A percentile compares a stretch with the other conserved stretches of the same genome.
These are phyloP conservation scores for Atethmia centrago DNA, from an alignment of 2,888 invertebrate genomes.

Conservation along the genomic window DNA sequence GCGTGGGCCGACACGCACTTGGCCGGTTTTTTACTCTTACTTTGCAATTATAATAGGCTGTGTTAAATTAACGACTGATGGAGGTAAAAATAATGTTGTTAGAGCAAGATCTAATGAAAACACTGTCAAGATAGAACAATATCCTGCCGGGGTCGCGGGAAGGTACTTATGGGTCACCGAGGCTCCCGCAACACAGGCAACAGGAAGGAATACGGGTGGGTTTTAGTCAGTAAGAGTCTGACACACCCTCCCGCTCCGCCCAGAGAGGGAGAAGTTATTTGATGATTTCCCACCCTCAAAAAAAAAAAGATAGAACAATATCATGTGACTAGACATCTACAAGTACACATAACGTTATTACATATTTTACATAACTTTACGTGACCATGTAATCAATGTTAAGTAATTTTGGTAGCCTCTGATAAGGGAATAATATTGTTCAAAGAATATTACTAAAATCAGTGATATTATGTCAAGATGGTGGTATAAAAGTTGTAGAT, in stretches of 20 bases:
- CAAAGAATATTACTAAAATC: conserved; percentile 61
- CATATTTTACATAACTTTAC: conserved; percentile 65
- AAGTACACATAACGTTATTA: conserved; percentile 30
- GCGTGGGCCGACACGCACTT: no score
- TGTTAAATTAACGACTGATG: no score
- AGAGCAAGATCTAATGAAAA: background rate
- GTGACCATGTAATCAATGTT: conserved; percentile 63
- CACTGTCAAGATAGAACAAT: background rate
- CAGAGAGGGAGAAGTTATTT: no score
- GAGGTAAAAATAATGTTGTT: no score
- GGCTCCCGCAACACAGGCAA: no score
- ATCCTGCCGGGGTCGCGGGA: no score
- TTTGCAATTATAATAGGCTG: background rate
- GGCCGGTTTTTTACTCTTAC: background rate
- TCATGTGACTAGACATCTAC: conserved; percentile 3
- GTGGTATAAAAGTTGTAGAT: conserved; percentile 70
- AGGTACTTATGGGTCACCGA: no score
- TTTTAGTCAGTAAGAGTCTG: no score
- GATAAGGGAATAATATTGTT: conserved; percentile 64
- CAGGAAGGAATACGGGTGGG: no score
- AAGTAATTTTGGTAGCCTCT: conserved; percentile 56
- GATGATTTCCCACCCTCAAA: no score
- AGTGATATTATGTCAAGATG: conserved; percentile 58
- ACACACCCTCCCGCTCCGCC: no score
- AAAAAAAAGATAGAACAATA: no score